A percentile compares a stretch with the other conserved stretches of the same genome.
phyloP scores from a whole-genome alignment of 1,140 invertebrate species.

The Trypoxylus dichotomus region DNA sequence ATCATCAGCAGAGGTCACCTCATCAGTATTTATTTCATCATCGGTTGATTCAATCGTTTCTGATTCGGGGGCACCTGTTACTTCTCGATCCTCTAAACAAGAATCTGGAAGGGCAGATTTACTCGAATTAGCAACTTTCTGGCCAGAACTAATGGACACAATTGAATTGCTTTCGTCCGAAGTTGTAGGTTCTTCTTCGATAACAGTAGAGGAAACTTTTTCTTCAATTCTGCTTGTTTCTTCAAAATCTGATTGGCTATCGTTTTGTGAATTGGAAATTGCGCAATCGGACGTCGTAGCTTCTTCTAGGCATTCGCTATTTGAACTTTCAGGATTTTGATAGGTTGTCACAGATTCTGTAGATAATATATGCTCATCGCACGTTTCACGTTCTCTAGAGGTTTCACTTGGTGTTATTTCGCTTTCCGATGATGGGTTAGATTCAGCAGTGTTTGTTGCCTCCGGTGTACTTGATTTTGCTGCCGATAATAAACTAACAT shows the following conservation, averaged over 20 bases:
- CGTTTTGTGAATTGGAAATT: neutral
- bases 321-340: neutral
- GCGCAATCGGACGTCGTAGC: neutral
- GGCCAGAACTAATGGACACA: neutral
- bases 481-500: neutral
- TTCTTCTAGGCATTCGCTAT: neutral
- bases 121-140: neutral
- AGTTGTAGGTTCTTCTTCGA: constrained; percentile 30
- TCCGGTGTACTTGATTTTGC: no score
- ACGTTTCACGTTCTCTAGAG: neutral
- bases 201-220: neutral
- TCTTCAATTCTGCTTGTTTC: neutral
- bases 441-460: neutral
- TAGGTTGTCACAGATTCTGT: no score
- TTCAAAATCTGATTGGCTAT: neutral
- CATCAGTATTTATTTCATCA: neutral
- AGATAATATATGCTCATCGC: neutral
- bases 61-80: neutral
- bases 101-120: neutral
- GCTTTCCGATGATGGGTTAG: neutral
- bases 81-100: neutral
- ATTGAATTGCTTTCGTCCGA: neutral
- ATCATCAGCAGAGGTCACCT: constrained; percentile 22
- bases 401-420: neutral
- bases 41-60: neutral